A percentile compares a stretch with the other conserved stretches of the same genome.
Conservation (phyloP, 2,797 vertebrate genomes). For the Petrocephalus schoutedeni region DNA sequence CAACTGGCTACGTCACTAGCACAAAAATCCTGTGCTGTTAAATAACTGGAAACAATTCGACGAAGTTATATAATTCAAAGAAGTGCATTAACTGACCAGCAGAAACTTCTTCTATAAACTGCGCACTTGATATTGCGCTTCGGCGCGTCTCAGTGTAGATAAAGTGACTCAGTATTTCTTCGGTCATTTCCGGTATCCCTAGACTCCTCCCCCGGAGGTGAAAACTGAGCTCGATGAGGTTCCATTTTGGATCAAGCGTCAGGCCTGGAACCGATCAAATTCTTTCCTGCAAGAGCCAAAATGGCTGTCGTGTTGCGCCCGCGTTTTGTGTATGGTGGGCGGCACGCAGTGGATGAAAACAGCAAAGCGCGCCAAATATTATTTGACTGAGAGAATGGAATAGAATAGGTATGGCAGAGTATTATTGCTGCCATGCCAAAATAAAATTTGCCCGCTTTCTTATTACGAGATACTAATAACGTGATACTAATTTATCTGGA, state of each 20-base stretch:
- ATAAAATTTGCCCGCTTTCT: not conserved
- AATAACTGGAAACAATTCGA: not conserved
- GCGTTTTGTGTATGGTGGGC: not conserved
- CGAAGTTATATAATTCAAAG: not conserved
- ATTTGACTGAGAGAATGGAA: not conserved
- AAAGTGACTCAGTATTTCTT: not conserved
- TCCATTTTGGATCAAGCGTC: conserved; percentile 4
- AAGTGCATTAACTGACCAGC: not conserved
- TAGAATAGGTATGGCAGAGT: not conserved
- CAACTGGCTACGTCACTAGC: not conserved
- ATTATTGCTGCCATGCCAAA: not conserved
- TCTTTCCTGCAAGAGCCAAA: not conserved
- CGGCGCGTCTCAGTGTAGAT: not conserved
- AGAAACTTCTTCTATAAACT: not conserved
- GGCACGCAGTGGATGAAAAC: not conserved
- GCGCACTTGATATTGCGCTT: not conserved
- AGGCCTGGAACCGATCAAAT: not conserved
- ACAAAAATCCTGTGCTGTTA: not conserved
- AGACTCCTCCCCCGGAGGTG: not conserved
- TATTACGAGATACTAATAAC: not conserved
- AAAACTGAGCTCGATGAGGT: not conserved
- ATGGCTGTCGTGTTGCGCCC: not conserved
- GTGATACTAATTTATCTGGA: not conserved
- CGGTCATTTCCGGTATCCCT: conserved; percentile 12
- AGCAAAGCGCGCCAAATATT: conserved; percentile 9